phyloP scores from a whole-genome alignment of 1,140 invertebrate species.

The Lycorma delicatula region DNA sequence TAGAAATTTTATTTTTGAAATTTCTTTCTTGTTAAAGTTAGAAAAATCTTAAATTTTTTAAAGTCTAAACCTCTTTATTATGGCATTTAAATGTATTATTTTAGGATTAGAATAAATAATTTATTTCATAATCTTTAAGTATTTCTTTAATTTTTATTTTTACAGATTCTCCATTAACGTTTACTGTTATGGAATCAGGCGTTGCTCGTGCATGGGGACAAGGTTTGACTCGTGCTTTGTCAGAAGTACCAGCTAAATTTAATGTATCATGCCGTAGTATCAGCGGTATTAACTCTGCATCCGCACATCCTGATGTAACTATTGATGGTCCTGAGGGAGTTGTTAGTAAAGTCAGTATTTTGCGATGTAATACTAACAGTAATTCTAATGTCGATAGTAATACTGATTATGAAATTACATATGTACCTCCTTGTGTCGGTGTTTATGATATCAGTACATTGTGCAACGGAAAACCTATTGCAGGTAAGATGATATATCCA shows the following conservation, averaged over 20 bases:
- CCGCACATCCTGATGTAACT: constrained; percentile 28
- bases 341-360: too few relatives aligned
- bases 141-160: constrained; percentile 12
- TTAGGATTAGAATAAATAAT: not conserved
- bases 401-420: constrained; percentile 53
- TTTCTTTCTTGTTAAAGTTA: too few relatives aligned
- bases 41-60: too few relatives aligned
- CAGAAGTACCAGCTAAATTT: constrained; percentile 33
- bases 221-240: constrained; percentile 48
- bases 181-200: constrained; percentile 52
- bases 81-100: not conserved
- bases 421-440: constrained; percentile 60
- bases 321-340: constrained; percentile 59
- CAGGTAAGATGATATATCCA: constrained; percentile 42
- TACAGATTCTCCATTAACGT: constrained; percentile 47
- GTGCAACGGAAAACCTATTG: constrained; percentile 52
- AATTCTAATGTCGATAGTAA: too few relatives aligned
- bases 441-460: constrained; percentile 60
- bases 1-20: too few relatives aligned
- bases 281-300: constrained; percentile 9
- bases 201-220: constrained; percentile 52
- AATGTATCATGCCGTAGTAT: constrained; percentile 20
- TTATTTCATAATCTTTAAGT: not conserved
- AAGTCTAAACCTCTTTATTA: not conserved
- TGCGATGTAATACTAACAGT: too few relatives aligned